phyloP scores from a whole-genome alignment of 2,888 invertebrate species.

The Halictus ligatus region DNA sequence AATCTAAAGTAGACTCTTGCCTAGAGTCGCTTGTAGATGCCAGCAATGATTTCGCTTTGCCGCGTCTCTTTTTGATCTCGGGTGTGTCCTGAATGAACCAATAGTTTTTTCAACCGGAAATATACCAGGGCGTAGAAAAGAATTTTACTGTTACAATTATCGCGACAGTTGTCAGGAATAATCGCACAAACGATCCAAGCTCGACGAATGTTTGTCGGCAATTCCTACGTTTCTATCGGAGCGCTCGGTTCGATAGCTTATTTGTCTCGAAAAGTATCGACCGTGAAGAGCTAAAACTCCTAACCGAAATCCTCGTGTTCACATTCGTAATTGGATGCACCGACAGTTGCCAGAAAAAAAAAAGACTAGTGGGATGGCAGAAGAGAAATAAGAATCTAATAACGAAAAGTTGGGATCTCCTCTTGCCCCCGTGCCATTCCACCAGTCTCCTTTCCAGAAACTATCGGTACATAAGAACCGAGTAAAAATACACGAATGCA shows the following conservation, averaged over 20 bases:
- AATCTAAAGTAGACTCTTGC: conserved; percentile 75
- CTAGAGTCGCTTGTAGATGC: conserved; percentile 73
- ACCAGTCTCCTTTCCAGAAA: not conserved
- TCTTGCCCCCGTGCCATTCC: not conserved
- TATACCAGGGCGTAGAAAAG: not conserved
- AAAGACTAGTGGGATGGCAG: not conserved
- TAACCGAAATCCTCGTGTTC: not conserved
- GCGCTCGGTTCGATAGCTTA: conserved; percentile 62
- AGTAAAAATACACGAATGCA: conserved; percentile 11
- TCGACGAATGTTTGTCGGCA: conserved; percentile 85
- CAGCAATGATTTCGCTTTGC: conserved; percentile 72
- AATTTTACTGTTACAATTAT: not conserved
- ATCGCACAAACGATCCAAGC: conserved; percentile 85
- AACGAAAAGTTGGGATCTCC: not conserved
- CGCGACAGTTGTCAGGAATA: conserved; percentile 83
- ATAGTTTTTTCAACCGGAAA: conserved; percentile 16
- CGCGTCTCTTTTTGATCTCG: conserved; percentile 75
- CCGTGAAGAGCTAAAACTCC: conserved; percentile 33
- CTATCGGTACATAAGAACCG: not conserved
- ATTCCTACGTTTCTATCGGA: conserved; percentile 82
- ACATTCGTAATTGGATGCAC: conserved; percentile 14
- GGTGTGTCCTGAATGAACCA: conserved; percentile 67
- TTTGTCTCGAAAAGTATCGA: conserved; percentile 52
- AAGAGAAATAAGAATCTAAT: not conserved
- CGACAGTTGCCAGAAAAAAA: not conserved